Conservation (phyloP, 2,797 vertebrate species). For the Nyctibius grandis region DNA sequence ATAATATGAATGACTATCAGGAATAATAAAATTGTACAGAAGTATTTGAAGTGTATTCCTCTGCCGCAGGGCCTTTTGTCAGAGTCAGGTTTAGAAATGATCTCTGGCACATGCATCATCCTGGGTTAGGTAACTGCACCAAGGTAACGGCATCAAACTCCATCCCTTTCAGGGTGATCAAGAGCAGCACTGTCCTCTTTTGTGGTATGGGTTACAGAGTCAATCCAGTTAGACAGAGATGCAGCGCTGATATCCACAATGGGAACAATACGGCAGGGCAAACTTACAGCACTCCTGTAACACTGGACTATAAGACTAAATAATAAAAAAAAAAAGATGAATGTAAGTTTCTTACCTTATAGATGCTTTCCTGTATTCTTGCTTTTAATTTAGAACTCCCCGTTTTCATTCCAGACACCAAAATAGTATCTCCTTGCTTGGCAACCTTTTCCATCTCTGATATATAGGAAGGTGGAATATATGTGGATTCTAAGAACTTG, state of each 20-base stretch:
- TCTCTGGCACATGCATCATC: background rate
- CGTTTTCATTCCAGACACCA: conserved; percentile 88
- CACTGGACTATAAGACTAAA: background rate
- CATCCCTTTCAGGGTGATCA: background rate
- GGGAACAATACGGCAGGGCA: background rate
- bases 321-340: background rate
- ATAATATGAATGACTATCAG: background rate
- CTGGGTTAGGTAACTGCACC: background rate
- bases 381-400: conserved; percentile 93
- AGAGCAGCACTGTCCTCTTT: background rate
- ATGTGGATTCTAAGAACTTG: conserved; percentile 93
- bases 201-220: background rate
- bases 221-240: background rate
- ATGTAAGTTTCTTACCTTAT: conserved; percentile 77
- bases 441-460: conserved; percentile 93
- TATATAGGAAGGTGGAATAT: conserved; percentile 90
- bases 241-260: background rate
- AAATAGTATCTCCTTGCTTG: conserved; percentile 80
- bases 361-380: conserved; percentile 87
- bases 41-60: background rate
- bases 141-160: background rate
- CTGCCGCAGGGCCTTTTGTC: background rate
- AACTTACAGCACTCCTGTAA: background rate
- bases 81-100: background rate
- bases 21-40: background rate